Conservation (phyloP, 2,113 vertebrate genomes). For the Burhinus bistriatus region DNA sequence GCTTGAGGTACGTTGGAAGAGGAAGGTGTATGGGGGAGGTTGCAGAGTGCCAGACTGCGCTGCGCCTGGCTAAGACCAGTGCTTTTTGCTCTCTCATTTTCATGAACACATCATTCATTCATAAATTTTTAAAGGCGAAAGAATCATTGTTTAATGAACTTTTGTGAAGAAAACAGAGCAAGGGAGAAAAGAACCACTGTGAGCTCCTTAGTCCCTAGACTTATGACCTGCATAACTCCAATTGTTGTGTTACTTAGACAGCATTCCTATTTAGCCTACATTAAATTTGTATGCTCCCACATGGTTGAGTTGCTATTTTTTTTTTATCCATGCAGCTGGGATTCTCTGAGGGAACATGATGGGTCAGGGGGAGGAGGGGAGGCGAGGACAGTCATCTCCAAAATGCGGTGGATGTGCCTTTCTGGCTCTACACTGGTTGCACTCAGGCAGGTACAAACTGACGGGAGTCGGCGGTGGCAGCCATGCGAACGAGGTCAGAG, state of each 20-base stretch:
- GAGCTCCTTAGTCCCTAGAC: conserved; percentile 35
- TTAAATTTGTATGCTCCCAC: conserved; percentile 63
- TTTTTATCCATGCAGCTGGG: conserved; percentile 16
- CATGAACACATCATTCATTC: neutral
- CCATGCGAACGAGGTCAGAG: conserved; percentile 38
- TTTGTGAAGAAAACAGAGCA: neutral
- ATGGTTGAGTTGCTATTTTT: conserved; percentile 34
- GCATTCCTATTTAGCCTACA: conserved; percentile 27
- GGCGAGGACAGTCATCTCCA: conserved; percentile 6
- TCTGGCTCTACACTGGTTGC: neutral
- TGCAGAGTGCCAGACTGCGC: neutral
- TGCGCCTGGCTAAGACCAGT: neutral
- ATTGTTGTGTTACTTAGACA: conserved; percentile 37
- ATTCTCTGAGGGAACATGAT: conserved; percentile 36
- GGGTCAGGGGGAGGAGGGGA: conserved; percentile 36
- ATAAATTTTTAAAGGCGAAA: conserved; percentile 21
- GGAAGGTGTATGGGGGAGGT: rapidly evolving
- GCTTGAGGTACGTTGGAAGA: neutral
- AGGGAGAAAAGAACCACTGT: neutral
- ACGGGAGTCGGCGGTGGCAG: neutral
- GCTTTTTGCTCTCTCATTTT: conserved; percentile 33
- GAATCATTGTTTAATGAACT: conserved; percentile 60
- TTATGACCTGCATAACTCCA: conserved; percentile 40
- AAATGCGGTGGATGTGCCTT: neutral
- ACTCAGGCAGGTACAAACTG: conserved; percentile 27